Conservation (phyloP, 2,113 vertebrate genomes). For the Delphinus delphis region DNA sequence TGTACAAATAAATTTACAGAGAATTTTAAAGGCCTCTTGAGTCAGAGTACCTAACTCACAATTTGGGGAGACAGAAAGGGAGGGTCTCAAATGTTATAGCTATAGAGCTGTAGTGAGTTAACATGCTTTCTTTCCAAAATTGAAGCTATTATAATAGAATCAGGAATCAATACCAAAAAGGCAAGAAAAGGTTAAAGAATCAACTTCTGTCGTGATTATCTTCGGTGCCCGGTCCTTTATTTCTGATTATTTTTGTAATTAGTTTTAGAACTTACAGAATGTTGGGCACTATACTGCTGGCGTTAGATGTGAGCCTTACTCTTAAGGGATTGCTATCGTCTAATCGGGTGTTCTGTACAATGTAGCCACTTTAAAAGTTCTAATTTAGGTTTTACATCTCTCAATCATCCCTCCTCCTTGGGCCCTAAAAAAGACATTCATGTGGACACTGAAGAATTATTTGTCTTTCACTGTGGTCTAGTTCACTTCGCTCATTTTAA, state of each 20-base stretch:
- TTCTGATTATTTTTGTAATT: conserved; percentile 69
- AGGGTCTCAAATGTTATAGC: not conserved
- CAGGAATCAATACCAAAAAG: conserved; percentile 73
- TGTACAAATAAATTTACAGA: conserved; percentile 32
- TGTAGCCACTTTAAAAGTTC: not conserved
- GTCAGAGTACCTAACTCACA: conserved; percentile 12
- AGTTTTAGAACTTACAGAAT: conserved; percentile 65
- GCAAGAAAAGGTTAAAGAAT: conserved; percentile 69
- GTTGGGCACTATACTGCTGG: not conserved
- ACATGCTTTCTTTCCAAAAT: conserved; percentile 63
- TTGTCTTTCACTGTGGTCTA: not conserved
- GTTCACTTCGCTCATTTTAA: conserved; percentile 15
- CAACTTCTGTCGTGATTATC: conserved; percentile 48
- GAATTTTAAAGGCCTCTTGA: conserved; percentile 46
- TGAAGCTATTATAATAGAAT: conserved; percentile 71
- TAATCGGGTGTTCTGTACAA: conserved; percentile 25
- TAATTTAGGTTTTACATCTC: conserved; percentile 19
- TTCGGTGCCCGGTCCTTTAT: conserved; percentile 47
- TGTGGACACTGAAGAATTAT: not conserved
- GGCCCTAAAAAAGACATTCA: not conserved
- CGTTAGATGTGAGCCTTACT: conserved; percentile 33
- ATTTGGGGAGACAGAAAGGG: not conserved
- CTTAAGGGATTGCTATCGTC: conserved; percentile 11
- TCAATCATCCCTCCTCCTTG: not conserved
- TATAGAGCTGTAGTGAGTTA: conserved; percentile 10